These are phyloP conservation scores for Cheilosia scutellata DNA, from an alignment of 2,888 invertebrate genomes.

Conservation along the genomic window DNA sequence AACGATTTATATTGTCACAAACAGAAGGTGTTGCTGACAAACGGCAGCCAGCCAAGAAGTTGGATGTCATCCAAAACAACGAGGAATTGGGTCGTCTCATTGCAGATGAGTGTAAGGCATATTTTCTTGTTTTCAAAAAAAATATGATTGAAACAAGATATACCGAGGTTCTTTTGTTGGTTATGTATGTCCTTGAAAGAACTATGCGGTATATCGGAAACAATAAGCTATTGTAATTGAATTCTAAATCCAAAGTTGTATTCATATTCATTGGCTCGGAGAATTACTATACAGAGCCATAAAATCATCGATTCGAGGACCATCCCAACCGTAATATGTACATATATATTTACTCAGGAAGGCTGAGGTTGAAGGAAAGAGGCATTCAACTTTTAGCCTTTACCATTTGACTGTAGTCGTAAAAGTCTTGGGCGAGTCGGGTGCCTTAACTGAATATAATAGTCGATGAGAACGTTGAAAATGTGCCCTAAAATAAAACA, in stretches of 20 bases:
- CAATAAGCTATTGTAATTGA: background rate
- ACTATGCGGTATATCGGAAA: background rate
- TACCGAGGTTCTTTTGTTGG: background rate
- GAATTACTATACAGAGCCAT: no score
- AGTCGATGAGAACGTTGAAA: no score
- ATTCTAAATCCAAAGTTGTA: background rate
- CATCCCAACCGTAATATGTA: no score
- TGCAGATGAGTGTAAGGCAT: slow-evolving; percentile 1
- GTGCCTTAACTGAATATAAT: no score
- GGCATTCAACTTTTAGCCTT: no score
- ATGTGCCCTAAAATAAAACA: no score
- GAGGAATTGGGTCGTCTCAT: slow-evolving; percentile 14
- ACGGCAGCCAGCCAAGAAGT: slow-evolving; percentile 51
- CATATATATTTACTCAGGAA: no score
- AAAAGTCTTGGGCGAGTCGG: no score
- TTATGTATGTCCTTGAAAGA: background rate
- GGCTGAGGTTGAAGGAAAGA: no score
- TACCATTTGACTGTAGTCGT: no score
- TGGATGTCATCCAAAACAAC: slow-evolving; percentile 31
- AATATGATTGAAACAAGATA: background rate
- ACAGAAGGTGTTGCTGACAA: slow-evolving; percentile 58
- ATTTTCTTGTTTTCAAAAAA: background rate
- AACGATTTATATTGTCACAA: slow-evolving; percentile 47
- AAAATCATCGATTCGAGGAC: no score
- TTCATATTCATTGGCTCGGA: background rate